Base-by-base conservation (phyloP, 1,140 invertebrate genomes). In the Apolygus lucorum region DNA sequence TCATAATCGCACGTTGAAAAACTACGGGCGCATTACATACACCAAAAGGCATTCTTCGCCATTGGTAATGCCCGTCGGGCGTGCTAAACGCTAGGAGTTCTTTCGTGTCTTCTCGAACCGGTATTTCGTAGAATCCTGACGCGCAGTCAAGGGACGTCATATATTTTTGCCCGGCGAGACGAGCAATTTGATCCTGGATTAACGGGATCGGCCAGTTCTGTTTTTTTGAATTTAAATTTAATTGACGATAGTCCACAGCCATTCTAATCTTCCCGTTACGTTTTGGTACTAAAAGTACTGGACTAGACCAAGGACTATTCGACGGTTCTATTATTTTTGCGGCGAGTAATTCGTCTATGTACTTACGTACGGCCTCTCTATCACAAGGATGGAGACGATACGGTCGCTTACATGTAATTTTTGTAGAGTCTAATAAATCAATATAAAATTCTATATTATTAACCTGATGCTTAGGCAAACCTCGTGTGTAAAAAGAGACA, bases 41-140 rank as follows among this genome's bases (percentile, higher is more conserved):
- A 42, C 82, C 82, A n/a, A n/a, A n/a, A n/a, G n/a, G n/a, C n/a
- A n/a, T n/a, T n/a, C n/a, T n/a, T n/a, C n/a, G n/a, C n/a, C 72
- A 82, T 82, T 25, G 80, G 77, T 74, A 83, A 76, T n/a, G 67
- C 26, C 79, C 79, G 78, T 49, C 8, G 34, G 8, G 34, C 17
- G 34, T 11, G 17, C 8, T 49, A 49, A 49, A 49, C 8, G 34
- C 78, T 4, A 81, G 83, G 59, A 79, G 78, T 28, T 79, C 66
- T 21, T 74, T 78, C 24, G 78, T 77, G 0, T 77, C 71, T 62
- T 70, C 63, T 2, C 76, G 70, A 0, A 83, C 71, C 13, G 72
- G 69, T 13, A 84, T 73, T 71, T 85, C 81, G 71, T 78, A 79
- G 63, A 72, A 73, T 1, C 70, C 72, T 28, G 70, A 74, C 0